Evolutionary conservation across 2,888 invertebrate genomes (phyloP).

Genomic region (Microctonus aethiopoides): DNA sequence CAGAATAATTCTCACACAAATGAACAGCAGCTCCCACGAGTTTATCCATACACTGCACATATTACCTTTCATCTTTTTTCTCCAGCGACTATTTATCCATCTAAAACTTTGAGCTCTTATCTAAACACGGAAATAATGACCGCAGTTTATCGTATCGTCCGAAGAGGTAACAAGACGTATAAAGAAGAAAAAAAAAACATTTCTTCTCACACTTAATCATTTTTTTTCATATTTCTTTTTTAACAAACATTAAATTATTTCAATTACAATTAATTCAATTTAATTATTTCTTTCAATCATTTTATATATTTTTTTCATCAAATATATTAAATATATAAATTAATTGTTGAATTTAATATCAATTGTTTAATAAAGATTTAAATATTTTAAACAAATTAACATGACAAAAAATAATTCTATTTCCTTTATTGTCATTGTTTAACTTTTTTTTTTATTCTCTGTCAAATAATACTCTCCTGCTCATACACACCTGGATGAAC

Average conservation of each 20-base stretch:
- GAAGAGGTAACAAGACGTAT: conserved; percentile 60
- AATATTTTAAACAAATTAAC: not conserved
- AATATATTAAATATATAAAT: too few species aligned
- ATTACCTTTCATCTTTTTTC: conserved; percentile 35
- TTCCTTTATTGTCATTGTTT: not conserved
- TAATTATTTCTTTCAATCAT: too few species aligned
- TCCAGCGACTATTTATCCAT: conserved; percentile 9
- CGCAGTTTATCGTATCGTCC: conserved; percentile 57
- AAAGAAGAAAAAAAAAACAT: conserved; percentile 35
- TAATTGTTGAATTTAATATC: too few species aligned
- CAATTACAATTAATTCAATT: too few species aligned
- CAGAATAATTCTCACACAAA: not conserved
- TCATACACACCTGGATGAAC: conserved; percentile 21
- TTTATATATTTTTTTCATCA: too few species aligned
- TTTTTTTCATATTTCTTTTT: not conserved
- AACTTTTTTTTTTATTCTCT: conserved; percentile 8
- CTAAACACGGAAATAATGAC: conserved; percentile 67
- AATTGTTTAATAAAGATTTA: not conserved
- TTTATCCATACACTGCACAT: conserved; percentile 15
- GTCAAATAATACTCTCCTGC: conserved; percentile 32
- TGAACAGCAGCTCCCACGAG: not conserved
- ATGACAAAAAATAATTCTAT: not conserved
- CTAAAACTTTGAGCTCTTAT: conserved; percentile 51
- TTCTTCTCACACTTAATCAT: not conserved
- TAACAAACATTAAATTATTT: too few species aligned